phyloP scores from a whole-genome alignment of 2,113 vertebrate species.

The Recurvirostra avosetta region DNA sequence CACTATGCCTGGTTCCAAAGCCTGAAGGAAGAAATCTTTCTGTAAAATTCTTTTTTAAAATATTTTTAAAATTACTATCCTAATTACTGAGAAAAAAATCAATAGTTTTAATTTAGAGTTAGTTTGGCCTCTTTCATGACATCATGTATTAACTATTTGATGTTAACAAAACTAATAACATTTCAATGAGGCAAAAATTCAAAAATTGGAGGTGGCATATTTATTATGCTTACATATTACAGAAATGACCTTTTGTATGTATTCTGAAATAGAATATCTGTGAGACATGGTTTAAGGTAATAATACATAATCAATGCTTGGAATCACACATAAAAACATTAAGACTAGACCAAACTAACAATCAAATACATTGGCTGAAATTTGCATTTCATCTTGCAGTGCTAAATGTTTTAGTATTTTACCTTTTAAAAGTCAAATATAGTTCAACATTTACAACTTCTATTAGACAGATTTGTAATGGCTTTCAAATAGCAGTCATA shows the following conservation, averaged over 20 bases:
- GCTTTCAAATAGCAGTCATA: background rate
- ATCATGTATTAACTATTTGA: background rate
- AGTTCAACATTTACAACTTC: background rate
- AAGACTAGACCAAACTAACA: background rate
- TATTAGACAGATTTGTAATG: background rate
- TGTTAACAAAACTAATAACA: background rate
- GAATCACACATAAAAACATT: background rate
- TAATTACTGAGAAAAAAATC: background rate
- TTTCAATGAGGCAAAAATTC: background rate
- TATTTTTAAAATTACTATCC: background rate
- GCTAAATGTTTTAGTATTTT: background rate
- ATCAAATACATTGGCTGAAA: background rate
- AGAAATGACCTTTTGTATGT: background rate
- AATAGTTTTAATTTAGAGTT: constrained; percentile 2
- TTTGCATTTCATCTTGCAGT: background rate
- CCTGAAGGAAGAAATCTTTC: constrained; percentile 11
- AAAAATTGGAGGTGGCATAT: background rate
- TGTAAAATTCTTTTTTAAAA: background rate
- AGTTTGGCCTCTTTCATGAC: background rate
- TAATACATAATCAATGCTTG: background rate
- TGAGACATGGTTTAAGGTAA: background rate
- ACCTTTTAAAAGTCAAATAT: background rate
- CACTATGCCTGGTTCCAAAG: background rate
- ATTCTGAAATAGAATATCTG: background rate
- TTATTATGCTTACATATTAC: background rate